phyloP scores from a whole-genome alignment of 2,888 invertebrate genomes.

The Alviniconcha strummeri region DNA sequence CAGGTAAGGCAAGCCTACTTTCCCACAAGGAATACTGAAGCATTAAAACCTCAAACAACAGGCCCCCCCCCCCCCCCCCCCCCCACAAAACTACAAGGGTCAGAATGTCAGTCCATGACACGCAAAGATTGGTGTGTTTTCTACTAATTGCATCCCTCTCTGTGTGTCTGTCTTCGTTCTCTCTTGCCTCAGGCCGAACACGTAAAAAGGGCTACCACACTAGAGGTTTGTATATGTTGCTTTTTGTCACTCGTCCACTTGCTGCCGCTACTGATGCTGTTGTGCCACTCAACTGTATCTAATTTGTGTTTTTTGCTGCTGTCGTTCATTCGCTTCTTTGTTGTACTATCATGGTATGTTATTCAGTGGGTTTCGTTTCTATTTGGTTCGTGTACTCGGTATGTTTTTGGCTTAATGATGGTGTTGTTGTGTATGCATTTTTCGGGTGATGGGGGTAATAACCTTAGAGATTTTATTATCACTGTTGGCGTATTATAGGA shows the following conservation, averaged over 20 bases:
- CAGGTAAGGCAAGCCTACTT: no score
- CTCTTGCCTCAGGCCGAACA: constrained; percentile 26
- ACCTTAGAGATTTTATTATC: neutral
- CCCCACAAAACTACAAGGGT: no score
- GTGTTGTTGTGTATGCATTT: neutral
- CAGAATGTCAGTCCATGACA: no score
- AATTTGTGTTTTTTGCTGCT: neutral
- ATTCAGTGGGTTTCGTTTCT: neutral
- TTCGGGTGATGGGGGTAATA: neutral
- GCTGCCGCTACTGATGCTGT: constrained; percentile 2
- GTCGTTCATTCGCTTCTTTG: no score
- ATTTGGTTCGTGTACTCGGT: neutral
- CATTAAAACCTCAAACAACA: no score
- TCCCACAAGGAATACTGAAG: no score
- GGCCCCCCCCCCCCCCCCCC: no score
- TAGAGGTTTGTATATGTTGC: constrained; percentile 32
- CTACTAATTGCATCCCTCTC: constrained; percentile 32
- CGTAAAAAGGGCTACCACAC: constrained; percentile 31
- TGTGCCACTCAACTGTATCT: neutral
- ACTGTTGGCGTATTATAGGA: no score
- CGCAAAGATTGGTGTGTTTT: neutral
- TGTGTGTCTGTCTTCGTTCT: constrained; percentile 25
- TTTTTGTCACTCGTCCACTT: neutral
- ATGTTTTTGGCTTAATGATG: neutral
- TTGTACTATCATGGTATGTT: no score